Percentiles rank a stretch among this genome's conserved stretches.
phyloP scores from a whole-genome alignment of 2,797 vertebrate species.

The Onychomys arenicola region DNA sequence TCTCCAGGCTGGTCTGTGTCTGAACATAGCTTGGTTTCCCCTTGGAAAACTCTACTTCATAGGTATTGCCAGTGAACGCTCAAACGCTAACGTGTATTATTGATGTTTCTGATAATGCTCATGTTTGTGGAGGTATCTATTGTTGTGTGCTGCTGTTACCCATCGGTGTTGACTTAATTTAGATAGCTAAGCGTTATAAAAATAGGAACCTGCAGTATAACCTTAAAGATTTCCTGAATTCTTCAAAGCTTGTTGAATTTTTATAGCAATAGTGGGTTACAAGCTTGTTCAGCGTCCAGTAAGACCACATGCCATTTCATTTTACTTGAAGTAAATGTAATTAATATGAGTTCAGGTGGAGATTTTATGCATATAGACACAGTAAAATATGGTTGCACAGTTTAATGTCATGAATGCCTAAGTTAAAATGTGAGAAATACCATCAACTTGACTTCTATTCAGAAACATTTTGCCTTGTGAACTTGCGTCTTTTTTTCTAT shows the following conservation, averaged over 20 bases:
- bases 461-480: slow-evolving; percentile 36
- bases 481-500: slow-evolving; percentile 52
- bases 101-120: slow-evolving; percentile 19
- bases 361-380: neutral
- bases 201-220: slow-evolving; percentile 5
- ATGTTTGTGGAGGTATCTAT: neutral
- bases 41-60: neutral
- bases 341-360: slow-evolving; percentile 40
- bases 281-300: neutral
- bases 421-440: slow-evolving; percentile 37
- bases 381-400: neutral
- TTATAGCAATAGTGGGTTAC: slow-evolving; percentile 25
- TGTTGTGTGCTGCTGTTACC: neutral
- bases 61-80: neutral
- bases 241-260: slow-evolving; percentile 38
- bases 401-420: slow-evolving; percentile 2
- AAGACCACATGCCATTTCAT: slow-evolving; percentile 25
- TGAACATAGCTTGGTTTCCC: neutral
- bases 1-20: neutral
- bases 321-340: slow-evolving; percentile 56
- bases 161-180: slow-evolving; percentile 16
- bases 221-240: slow-evolving; percentile 31
- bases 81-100: neutral
- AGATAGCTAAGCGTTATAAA: slow-evolving; percentile 41
- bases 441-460: slow-evolving; percentile 44